Evolutionary conservation across 1,140 invertebrate genomes (phyloP), one percentile per base, ranked within the genome.

Genomic region (Steinernema feltiae): DNA sequence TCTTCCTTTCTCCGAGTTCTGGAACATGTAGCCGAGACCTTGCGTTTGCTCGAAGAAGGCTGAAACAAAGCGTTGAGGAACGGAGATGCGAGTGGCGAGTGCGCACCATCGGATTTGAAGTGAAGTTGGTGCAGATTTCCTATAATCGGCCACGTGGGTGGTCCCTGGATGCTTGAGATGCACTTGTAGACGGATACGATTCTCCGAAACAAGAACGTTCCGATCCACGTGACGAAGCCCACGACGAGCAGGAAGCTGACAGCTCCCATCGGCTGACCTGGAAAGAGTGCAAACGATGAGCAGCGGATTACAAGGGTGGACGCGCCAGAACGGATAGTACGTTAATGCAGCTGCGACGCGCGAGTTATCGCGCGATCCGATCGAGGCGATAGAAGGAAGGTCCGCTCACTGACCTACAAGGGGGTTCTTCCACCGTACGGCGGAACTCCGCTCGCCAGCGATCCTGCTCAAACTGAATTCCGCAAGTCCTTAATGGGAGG

Each of bases 11-110:
- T 70, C 69, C 1, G 72, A 72, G 17, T 81, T 75, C n/a, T 71
- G 72, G 69, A 85, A 84, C 84, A 85, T 84, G 72, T 86, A 86
- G 29, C 71, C 80, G 12, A 86, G 41, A 12, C 84, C 84, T 74
- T 86, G 85, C 32, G 83, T 79, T 74, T 85, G 84, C 69, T 85
- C 84, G 70, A 85, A 85, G 69, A 85, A 85, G 72, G 86, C 84
- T 84, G n/a, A 24, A 69, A 85, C 74, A 69, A 41, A n/a, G n/a
- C n/a, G n/a, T n/a, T n/a, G n/a, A n/a, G n/a, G n/a, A n/a, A n/a
- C n/a, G n/a, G n/a, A n/a, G n/a, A n/a, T n/a, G n/a, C n/a, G 27
- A 48, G 31, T 30, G 30, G 30, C 2, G 46, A 63, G 21, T 30
- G 77, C 32, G 70, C 41, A 84, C 84, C 82, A 70, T 85, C 84